phyloP scores from a whole-genome alignment of 2,888 invertebrate species.

The Xestoiulus laeticollis region DNA sequence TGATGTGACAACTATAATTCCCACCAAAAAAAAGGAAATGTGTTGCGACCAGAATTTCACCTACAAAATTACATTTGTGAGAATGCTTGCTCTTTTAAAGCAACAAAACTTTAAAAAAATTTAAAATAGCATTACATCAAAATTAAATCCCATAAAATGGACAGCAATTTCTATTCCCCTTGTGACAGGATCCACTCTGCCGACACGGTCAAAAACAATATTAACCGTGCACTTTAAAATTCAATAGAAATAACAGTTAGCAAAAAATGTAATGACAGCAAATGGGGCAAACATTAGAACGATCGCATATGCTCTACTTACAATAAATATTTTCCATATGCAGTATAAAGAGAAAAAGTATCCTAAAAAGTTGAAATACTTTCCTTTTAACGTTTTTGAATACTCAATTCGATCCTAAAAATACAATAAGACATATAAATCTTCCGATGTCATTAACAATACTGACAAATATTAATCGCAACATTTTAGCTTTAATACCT shows the following conservation, averaged over 20 bases:
- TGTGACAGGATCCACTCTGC: conserved; percentile 98
- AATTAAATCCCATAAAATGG: conserved; percentile 93
- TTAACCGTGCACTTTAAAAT: conserved; percentile 89
- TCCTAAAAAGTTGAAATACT: conserved; percentile 97
- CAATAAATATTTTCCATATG: conserved; percentile 99
- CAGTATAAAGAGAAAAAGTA: conserved; percentile 99
- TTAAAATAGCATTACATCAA: conserved; percentile 68
- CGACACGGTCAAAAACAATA: conserved; percentile 98
- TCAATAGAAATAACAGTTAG: conserved; percentile 55
- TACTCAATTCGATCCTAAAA: conserved; percentile 87
- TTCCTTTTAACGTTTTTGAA: conserved; percentile 95
- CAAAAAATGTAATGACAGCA: neutral
- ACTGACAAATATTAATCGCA: neutral
- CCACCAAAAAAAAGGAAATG: conserved; percentile 94
- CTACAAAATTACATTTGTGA: conserved; percentile 48
- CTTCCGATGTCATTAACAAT: neutral
- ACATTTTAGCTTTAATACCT: conserved; percentile 58
- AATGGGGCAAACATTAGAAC: neutral
- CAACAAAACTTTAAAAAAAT: conserved; percentile 38
- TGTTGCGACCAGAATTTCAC: conserved; percentile 97
- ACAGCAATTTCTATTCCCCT: conserved; percentile 95
- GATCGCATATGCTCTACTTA: conserved; percentile 69
- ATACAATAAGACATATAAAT: neutral
- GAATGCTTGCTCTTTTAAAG: neutral
- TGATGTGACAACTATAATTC: conserved; percentile 97